Evolutionary conservation across 2,888 invertebrate species (phyloP).

Genomic region (Morinoia aosen): DNA sequence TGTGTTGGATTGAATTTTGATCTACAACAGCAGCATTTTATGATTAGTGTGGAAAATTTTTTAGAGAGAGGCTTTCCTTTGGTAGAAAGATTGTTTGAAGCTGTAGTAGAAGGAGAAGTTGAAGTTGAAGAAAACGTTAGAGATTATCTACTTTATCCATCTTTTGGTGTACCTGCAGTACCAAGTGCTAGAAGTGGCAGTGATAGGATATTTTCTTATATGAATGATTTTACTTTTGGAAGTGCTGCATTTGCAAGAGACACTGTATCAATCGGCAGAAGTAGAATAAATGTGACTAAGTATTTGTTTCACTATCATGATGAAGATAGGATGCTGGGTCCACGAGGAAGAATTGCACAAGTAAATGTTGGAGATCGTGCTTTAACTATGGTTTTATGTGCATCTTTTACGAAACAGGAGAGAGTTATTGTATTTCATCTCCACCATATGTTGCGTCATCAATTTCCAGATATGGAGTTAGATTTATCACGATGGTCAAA

Average conservation of each 20-base stretch:
- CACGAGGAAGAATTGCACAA: constrained; percentile 22
- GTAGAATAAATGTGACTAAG: neutral
- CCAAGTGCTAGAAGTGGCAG: neutral
- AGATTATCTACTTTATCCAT: constrained; percentile 19
- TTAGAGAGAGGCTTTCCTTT: constrained; percentile 5
- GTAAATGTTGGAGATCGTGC: constrained; percentile 29
- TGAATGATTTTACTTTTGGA: neutral
- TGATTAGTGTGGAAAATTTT: neutral
- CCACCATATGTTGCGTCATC: neutral
- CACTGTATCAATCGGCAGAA: neutral
- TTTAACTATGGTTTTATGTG: constrained; percentile 5
- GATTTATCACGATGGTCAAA: constrained; percentile 19
- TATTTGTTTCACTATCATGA: constrained; percentile 24
- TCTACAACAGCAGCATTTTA: neutral
- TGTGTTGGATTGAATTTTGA: constrained; percentile 28
- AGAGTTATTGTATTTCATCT: constrained; percentile 8
- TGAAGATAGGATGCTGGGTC: constrained; percentile 23
- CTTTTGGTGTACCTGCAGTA: constrained; percentile 23
- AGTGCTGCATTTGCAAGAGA: constrained; percentile 24
- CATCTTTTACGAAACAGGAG: neutral
- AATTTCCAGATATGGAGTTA: neutral
- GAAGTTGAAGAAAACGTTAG: constrained; percentile 18
- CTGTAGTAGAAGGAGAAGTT: neutral
- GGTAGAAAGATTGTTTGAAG: constrained; percentile 19
- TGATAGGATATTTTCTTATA: neutral